Percentiles rank a stretch among this genome's conserved stretches.
phyloP scores from a whole-genome alignment of 1,140 invertebrate genomes.

The Laupala kohalensis region DNA sequence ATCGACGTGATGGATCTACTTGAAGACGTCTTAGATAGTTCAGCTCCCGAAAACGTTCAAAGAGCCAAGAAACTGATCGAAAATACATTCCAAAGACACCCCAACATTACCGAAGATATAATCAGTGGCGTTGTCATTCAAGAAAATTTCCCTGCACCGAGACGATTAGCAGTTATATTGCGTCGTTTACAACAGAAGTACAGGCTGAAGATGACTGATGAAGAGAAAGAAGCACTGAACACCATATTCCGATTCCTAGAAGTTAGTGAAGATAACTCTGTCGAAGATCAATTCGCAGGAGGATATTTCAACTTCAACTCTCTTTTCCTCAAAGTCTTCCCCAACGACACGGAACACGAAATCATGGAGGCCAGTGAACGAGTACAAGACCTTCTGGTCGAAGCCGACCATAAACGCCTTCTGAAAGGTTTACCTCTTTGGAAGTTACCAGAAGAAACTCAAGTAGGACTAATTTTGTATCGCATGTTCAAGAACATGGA shows the following conservation, averaged over 20 bases:
- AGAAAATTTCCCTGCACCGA: neutral
- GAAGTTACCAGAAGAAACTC: slow-evolving; percentile 3
- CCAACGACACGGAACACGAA: neutral
- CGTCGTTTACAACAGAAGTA: neutral
- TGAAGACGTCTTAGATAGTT: neutral
- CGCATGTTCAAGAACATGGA: neutral
- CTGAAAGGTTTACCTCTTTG: neutral
- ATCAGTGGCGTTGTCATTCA: neutral
- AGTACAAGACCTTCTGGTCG: neutral
- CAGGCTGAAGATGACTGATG: neutral
- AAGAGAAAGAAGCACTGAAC: neutral
- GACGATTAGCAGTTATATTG: neutral
- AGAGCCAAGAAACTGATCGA: neutral
- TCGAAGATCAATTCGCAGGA: slow-evolving; percentile 1
- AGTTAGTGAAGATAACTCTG: neutral
- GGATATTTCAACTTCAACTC: neutral
- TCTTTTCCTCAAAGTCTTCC: neutral
- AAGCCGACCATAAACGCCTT: neutral
- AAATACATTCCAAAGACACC: neutral
- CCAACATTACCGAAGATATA: neutral
- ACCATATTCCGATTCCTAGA: neutral
- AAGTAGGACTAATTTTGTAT: neutral
- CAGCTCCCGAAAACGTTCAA: neutral
- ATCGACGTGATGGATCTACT: neutral
- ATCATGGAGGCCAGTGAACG: neutral